Evolutionary conservation across 2,113 vertebrate genomes (phyloP).

Genomic region (Nothoprocta pentlandii): DNA sequence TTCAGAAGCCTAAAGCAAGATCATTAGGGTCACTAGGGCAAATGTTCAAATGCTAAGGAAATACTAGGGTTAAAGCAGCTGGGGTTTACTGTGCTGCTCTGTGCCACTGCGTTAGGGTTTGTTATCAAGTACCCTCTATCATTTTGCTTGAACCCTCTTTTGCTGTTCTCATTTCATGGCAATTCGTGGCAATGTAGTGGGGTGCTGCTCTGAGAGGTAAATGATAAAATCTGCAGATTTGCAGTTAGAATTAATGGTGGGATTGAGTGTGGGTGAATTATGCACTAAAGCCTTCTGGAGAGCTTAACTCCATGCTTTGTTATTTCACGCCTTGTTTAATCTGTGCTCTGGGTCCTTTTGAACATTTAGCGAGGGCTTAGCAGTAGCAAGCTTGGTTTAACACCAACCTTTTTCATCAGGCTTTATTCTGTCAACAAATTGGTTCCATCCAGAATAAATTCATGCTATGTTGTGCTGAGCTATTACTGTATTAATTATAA

Average conservation of each 20-base stretch:
- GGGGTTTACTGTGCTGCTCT: background rate
- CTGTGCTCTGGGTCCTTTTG: constrained; percentile 4
- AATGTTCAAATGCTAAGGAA: background rate
- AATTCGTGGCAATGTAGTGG: background rate
- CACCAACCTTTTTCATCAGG: background rate
- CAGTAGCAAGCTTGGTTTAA: background rate
- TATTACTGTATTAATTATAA: background rate
- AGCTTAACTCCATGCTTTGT: background rate
- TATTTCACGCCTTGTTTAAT: constrained; percentile 43
- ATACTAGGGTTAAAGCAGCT: background rate
- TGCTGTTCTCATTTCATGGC: background rate
- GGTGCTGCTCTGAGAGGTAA: background rate
- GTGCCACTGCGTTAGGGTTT: background rate
- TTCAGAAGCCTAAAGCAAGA: background rate
- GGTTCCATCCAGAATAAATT: background rate
- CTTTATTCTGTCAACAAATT: background rate
- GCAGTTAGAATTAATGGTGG: background rate
- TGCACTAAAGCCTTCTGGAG: background rate
- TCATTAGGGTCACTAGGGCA: background rate
- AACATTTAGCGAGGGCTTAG: background rate
- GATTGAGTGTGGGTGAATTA: background rate
- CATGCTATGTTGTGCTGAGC: background rate
- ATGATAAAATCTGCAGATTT: background rate
- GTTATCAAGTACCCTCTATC: background rate
- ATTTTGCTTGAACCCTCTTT: background rate